Conservation (phyloP, 2,113 vertebrate species). For the Neomonachus schauinslandi region DNA sequence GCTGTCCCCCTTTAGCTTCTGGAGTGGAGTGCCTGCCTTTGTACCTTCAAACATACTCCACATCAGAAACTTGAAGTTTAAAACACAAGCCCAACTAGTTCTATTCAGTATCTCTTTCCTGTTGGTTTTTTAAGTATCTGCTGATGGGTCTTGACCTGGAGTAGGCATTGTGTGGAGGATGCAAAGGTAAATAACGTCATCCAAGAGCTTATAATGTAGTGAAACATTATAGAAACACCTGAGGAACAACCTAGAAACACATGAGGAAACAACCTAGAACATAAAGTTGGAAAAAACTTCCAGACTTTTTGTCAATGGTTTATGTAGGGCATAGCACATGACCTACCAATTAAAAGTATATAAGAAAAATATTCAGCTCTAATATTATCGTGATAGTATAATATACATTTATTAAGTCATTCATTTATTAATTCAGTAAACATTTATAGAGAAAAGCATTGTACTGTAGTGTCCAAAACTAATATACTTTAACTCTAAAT, state of each 20-base stretch:
- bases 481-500: not conserved
- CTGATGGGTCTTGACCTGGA: no score
- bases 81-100: not conserved
- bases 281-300: not conserved
- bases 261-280: not conserved
- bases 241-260: not conserved
- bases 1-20: not conserved
- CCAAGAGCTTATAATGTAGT: not conserved
- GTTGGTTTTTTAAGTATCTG: not conserved
- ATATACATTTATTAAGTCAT: not conserved
- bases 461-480: not conserved
- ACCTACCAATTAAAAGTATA: not conserved
- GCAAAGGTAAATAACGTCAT: not conserved
- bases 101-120: not conserved
- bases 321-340: not conserved
- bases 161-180: not conserved
- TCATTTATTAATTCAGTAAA: not conserved
- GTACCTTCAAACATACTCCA: not conserved
- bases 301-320: not conserved
- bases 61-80: not conserved
- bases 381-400: constrained; percentile 9
- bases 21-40: not conserved
- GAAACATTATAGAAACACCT: no score
- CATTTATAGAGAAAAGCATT: not conserved
- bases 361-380: constrained; percentile 1